Evolutionary conservation across 2,888 invertebrate genomes (phyloP), one percentile per base, ranked within the genome.

Genomic region (Galerucella calmariensis): DNA sequence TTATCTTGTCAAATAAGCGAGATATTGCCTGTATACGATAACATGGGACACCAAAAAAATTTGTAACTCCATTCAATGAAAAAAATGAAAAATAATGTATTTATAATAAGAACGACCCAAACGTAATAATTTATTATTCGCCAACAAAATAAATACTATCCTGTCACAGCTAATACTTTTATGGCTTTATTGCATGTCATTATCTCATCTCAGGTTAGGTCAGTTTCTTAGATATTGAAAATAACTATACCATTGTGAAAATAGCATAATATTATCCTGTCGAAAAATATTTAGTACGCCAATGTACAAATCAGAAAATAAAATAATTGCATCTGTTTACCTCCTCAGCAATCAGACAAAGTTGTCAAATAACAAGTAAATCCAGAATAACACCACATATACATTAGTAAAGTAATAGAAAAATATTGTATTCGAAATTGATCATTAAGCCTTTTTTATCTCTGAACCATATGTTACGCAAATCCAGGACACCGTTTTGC

Each of bases 361-460:
- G 24, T 48, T 48, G 41, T 69, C 44, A 59, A 69, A 69, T 35
- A 56, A 71, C 65, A 71, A 56, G 58, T 65, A 58, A 65, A 71
- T 71, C 59, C 66, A 51, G 35, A 24, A 72, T 51, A 24, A 77
- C 79, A 77, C 63, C 72, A 70, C 53, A 78, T 76, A 77, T 79
- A 80, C 79, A 80, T 80, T 80, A 80, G 79, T 76, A 66, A 14
- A 48, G 14, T 48, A 79, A 80, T 77, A 79, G 77, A 74, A 78
- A 78, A 79, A 79, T 77, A 77, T 74, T 80, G 80, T 79, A 58
- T 71, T 68, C 56, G 70, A 77, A 77, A 77, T 78, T 74, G 74
- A 75, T n/a, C 65, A 69, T 74, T 78, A 76, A 78, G 68, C 72
- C 73, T 75, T 58, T 72, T 74, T 77, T 79, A 77, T 79, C 75